A percentile compares a stretch with the other conserved stretches of the same genome.
Conservation (phyloP, 2,888 invertebrate genomes). For the Thereva unica region DNA sequence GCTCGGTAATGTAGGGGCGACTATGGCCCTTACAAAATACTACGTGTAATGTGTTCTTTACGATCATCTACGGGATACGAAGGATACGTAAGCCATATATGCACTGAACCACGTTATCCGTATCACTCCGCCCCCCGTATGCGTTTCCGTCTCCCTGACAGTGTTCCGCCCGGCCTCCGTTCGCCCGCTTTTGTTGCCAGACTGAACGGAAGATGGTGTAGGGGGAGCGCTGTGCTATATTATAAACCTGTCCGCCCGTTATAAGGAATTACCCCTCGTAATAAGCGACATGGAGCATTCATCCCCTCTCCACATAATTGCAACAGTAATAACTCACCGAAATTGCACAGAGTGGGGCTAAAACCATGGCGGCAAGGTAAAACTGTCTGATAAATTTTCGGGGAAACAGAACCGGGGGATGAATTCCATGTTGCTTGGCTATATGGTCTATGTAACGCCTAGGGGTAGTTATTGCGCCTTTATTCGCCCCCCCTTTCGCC, state of each 20-base stretch:
- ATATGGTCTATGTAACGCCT: conserved; percentile 2
- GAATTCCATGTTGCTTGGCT: conserved; percentile 12
- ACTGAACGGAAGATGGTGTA: background rate
- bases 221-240: conserved; percentile 35
- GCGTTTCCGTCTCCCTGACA: background rate
- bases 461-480: conserved; percentile 24
- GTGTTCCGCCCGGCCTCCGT: too few relatives aligned
- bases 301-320: conserved; percentile 38
- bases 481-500: conserved; percentile 19
- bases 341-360: conserved; percentile 35
- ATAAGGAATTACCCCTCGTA: conserved; percentile 41
- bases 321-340: conserved; percentile 42
- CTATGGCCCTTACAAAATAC: conserved; percentile 24
- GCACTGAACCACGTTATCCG: conserved; percentile 5
- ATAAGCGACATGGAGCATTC: conserved; percentile 33
- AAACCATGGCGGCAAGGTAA: conserved; percentile 14
- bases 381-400: conserved; percentile 15
- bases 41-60: conserved; percentile 39
- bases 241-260: conserved; percentile 40
- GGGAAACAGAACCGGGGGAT: background rate
- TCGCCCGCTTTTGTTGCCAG: too few relatives aligned
- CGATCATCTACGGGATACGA: conserved; percentile 28
- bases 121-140: background rate
- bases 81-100: conserved; percentile 12
- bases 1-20: background rate